Percentiles rank a stretch among this genome's conserved stretches.
phyloP scores from a whole-genome alignment of 2,888 invertebrate species.

The Cybosia mesomella region DNA sequence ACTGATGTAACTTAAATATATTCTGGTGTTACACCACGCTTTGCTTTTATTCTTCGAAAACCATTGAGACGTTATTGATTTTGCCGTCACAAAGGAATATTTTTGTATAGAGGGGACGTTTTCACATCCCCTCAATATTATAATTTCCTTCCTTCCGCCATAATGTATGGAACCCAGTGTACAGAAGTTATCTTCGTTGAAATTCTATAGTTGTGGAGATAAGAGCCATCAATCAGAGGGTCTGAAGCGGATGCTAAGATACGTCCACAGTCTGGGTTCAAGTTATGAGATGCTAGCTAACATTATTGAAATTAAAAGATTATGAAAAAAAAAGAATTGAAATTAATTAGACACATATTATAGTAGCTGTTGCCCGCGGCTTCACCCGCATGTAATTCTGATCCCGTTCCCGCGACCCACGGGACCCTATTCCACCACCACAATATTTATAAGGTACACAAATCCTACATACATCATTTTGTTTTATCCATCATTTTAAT shows the following conservation, averaged over 20 bases:
- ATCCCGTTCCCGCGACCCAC: too few species aligned
- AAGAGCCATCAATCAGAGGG: slow-evolving; percentile 77
- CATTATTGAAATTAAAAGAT: too few species aligned
- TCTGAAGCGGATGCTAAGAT: slow-evolving; percentile 66
- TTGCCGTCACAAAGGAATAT: slow-evolving; percentile 14
- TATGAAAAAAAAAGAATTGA: too few species aligned
- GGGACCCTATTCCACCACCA: too few species aligned
- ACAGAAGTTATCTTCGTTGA: slow-evolving; percentile 64
- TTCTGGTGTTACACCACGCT: slow-evolving; percentile 33
- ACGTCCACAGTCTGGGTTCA: slow-evolving; percentile 57
- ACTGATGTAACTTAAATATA: slow-evolving; percentile 54
- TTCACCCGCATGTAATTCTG: too few species aligned
- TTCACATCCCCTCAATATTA: slow-evolving; percentile 26
- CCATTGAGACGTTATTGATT: slow-evolving; percentile 22
- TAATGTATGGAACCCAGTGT: slow-evolving; percentile 55
- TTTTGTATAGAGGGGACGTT: slow-evolving; percentile 10
- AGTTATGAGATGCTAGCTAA: slow-evolving; percentile 49
- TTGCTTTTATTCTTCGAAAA: slow-evolving; percentile 8
- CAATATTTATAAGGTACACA: too few species aligned
- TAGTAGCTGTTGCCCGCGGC: too few species aligned
- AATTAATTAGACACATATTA: too few species aligned
- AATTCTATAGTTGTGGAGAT: slow-evolving; percentile 73
- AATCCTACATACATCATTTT: too few species aligned
- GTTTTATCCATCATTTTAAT: too few species aligned
- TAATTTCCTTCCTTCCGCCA: slow-evolving; percentile 40